Conservation (phyloP, 2,888 invertebrate species). For the Tenthredo scrophulariae region DNA sequence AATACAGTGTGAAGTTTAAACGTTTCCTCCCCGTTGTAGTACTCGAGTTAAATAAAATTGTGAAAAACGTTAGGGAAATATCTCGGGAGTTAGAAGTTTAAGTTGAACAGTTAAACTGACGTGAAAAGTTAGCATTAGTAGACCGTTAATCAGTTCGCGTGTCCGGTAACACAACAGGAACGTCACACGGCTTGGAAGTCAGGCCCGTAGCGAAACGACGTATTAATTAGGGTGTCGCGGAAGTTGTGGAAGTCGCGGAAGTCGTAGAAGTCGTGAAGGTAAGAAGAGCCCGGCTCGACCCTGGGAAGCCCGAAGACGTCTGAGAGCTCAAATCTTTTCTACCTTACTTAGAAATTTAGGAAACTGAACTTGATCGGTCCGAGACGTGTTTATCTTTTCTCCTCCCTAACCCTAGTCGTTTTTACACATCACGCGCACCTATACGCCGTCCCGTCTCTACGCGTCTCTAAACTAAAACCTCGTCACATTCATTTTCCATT, state of each 20-base stretch:
- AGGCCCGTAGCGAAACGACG: slow-evolving; percentile 13
- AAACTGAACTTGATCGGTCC: not conserved
- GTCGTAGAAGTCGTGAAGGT: not conserved
- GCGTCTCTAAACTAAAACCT: not conserved
- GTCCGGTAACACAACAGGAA: slow-evolving; percentile 26
- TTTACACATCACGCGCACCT: not conserved
- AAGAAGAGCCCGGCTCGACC: not conserved
- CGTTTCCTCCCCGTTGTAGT: not conserved
- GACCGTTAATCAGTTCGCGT: slow-evolving; percentile 50
- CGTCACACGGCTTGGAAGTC: not conserved
- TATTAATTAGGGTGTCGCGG: slow-evolving; percentile 46
- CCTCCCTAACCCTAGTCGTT: not conserved
- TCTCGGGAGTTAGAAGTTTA: not conserved
- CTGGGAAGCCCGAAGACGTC: not conserved
- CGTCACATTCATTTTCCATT: not conserved
- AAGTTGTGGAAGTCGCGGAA: slow-evolving; percentile 24
- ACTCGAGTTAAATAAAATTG: not conserved
- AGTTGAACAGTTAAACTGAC: not conserved
- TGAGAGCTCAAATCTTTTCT: not conserved
- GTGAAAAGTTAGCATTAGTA: slow-evolving; percentile 23
- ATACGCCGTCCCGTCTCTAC: not conserved
- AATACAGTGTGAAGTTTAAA: not conserved
- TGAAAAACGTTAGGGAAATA: not conserved
- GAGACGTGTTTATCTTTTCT: not conserved
- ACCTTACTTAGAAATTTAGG: not conserved